These are phyloP conservation scores for Miltochrista miniata DNA, from an alignment of 2,888 invertebrate genomes.

Conservation along the genomic window DNA sequence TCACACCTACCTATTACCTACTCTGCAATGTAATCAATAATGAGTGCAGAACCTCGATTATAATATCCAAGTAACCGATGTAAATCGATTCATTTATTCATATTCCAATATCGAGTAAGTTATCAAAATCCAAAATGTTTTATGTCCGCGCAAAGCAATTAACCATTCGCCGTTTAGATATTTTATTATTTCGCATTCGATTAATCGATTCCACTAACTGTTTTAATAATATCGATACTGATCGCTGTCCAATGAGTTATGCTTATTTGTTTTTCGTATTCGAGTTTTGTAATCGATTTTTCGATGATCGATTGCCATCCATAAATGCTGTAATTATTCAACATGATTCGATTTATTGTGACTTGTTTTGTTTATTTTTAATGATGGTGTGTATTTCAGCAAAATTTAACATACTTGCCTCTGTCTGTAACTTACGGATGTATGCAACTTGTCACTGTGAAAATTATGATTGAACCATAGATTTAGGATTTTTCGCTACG, in stretches of 20 bases:
- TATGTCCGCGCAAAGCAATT: constrained; percentile 74
- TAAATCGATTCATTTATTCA: constrained; percentile 33
- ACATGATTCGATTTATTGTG: constrained; percentile 47
- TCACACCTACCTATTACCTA: too few relatives aligned
- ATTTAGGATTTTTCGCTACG: too few relatives aligned
- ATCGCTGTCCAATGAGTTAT: constrained; percentile 69
- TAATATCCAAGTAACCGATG: constrained; percentile 30
- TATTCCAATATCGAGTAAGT: constrained; percentile 50
- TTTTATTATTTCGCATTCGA: constrained; percentile 67
- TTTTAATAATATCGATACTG: constrained; percentile 74
- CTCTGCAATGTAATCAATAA: too few relatives aligned
- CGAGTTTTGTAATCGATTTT: constrained; percentile 46
- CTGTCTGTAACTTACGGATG: too few relatives aligned
- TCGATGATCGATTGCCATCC: constrained; percentile 36
- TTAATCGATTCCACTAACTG: constrained; percentile 73
- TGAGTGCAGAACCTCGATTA: constrained; percentile 22
- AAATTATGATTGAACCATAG: too few relatives aligned
- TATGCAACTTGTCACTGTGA: too few relatives aligned
- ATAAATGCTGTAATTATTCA: constrained; percentile 34
- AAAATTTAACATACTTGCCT: too few relatives aligned
- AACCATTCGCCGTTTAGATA: constrained; percentile 54
- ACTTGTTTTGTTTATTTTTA: constrained; percentile 17
- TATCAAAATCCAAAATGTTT: constrained; percentile 58
- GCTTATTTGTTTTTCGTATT: constrained; percentile 73
- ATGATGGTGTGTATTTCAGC: too few relatives aligned